phyloP scores from a whole-genome alignment of 2,113 vertebrate species.

The Callorhinus ursinus region DNA sequence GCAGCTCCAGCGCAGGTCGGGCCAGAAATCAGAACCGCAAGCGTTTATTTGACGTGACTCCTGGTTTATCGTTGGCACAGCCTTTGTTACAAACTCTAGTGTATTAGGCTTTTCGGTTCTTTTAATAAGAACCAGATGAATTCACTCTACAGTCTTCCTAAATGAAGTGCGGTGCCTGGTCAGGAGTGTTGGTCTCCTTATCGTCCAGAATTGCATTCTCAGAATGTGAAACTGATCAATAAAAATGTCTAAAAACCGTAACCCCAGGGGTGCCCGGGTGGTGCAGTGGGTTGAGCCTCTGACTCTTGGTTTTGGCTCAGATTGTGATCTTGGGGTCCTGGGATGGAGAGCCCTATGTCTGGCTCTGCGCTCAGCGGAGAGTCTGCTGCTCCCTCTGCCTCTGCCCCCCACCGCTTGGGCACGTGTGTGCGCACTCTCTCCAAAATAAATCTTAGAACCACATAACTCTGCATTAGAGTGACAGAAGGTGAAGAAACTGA shows the following conservation, averaged over 20 bases:
- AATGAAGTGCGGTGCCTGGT: accelerated
- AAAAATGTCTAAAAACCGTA: neutral
- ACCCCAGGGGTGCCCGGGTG: neutral
- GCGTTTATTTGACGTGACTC: neutral
- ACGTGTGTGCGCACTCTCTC: neutral
- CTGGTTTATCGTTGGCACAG: neutral
- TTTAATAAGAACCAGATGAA: neutral
- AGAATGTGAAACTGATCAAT: neutral
- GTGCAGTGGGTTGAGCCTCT: neutral
- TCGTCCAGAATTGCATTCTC: neutral
- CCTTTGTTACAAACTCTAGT: neutral
- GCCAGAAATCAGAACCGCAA: neutral
- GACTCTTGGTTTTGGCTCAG: neutral
- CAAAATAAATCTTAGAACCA: neutral
- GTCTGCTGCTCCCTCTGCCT: too few species aligned
- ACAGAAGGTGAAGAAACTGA: neutral
- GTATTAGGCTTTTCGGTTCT: neutral
- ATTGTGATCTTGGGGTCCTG: neutral
- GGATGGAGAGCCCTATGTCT: neutral
- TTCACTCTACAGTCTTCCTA: neutral
- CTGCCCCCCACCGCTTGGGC: too few species aligned
- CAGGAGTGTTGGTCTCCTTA: accelerated
- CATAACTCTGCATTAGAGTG: neutral
- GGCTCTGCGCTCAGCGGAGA: neutral
- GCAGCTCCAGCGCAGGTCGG: neutral